Percentiles rank a stretch among this genome's conserved stretches.
These are phyloP conservation scores for Grapholita molesta DNA, from an alignment of 1,140 invertebrate genomes.

Conservation along the genomic window DNA sequence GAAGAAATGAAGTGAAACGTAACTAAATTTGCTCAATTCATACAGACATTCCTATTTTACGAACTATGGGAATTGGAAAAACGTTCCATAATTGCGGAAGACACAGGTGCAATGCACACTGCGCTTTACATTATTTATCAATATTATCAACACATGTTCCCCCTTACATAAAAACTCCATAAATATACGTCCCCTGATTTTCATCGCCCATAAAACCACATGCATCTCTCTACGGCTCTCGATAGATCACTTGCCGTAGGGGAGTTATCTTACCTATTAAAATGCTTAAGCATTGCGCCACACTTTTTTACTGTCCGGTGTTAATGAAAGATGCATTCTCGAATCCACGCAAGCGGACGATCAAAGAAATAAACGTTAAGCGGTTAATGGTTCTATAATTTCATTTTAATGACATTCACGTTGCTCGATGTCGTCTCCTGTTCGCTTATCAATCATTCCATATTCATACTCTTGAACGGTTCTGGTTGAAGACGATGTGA, in stretches of 20 bases:
- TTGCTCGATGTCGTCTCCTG: background rate
- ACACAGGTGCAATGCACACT: slow-evolving; percentile 37
- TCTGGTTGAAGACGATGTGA: slow-evolving; percentile 22
- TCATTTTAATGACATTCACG: slow-evolving; percentile 14
- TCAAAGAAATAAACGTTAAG: slow-evolving; percentile 9
- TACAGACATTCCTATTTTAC: too few species aligned
- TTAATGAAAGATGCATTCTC: background rate
- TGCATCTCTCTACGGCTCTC: slow-evolving; percentile 36
- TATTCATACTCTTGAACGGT: background rate
- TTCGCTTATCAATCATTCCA: background rate
- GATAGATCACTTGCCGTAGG: slow-evolving; percentile 44
- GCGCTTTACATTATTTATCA: slow-evolving; percentile 32
- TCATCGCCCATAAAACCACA: slow-evolving; percentile 64
- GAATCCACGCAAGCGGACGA: background rate
- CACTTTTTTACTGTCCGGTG: background rate
- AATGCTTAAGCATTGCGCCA: background rate
- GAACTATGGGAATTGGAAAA: too few species aligned
- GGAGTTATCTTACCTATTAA: slow-evolving; percentile 27
- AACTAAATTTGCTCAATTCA: too few species aligned
- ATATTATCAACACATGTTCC: slow-evolving; percentile 62
- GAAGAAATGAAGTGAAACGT: background rate
- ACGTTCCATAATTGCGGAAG: background rate
- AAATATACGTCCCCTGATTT: slow-evolving; percentile 61
- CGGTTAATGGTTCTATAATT: background rate
- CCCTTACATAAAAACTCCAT: slow-evolving; percentile 47